Evolutionary conservation across 1,140 invertebrate genomes (phyloP).

Genomic region (Neocloeon triangulifer): DNA sequence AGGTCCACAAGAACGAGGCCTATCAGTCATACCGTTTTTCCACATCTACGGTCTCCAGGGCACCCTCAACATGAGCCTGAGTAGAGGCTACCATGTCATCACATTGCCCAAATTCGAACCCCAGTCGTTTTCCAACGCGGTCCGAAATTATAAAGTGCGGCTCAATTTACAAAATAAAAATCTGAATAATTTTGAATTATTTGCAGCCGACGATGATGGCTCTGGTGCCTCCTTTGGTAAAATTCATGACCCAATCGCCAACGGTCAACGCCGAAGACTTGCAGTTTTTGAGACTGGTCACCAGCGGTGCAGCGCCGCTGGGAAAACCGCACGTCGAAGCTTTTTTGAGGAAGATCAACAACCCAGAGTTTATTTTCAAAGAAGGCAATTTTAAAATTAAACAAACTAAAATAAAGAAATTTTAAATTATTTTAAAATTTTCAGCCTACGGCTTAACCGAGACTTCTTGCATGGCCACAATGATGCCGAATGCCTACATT

Average conservation of each 20-base stretch:
- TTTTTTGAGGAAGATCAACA: too few relatives aligned
- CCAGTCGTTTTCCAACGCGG: conserved; percentile 35
- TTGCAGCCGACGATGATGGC: conserved; percentile 10
- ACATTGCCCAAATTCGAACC: conserved; percentile 46
- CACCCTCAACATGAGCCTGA: conserved; percentile 27
- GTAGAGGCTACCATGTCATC: conserved; percentile 37
- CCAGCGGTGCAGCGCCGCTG: conserved; percentile 47
- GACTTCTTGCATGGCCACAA: background rate
- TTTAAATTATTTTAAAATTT: too few relatives aligned
- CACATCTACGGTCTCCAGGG: conserved; percentile 59
- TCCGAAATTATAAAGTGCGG: too few relatives aligned
- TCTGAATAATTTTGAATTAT: background rate
- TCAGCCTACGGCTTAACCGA: conserved; percentile 1
- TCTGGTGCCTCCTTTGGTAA: conserved; percentile 11
- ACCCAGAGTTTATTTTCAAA: too few relatives aligned
- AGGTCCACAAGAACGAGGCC: conserved; percentile 14
- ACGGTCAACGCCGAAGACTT: conserved; percentile 13
- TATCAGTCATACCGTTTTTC: conserved; percentile 52
- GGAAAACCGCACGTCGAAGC: conserved; percentile 29
- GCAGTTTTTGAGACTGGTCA: conserved; percentile 22
- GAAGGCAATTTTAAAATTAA: too few relatives aligned
- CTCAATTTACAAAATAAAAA: too few relatives aligned
- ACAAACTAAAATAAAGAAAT: too few relatives aligned
- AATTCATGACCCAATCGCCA: conserved; percentile 10
- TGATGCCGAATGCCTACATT: background rate